phyloP scores from a whole-genome alignment of 37 sponge, comb jelly and placozoan species.

The Ianthella basta region DNA sequence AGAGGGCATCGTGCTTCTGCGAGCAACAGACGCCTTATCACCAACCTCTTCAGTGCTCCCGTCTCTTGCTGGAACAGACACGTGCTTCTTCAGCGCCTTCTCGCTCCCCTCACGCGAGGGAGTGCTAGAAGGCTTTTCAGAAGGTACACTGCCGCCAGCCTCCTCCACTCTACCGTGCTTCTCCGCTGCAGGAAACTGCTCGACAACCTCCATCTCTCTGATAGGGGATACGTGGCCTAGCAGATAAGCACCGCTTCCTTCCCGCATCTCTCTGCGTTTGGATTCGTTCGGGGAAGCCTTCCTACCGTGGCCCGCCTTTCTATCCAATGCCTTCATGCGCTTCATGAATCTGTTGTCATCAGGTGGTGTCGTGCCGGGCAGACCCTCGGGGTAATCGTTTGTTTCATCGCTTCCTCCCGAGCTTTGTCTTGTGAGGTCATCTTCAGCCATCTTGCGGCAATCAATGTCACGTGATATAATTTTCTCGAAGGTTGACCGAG shows the following conservation, averaged over 20 bases:
- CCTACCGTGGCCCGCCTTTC: neutral
- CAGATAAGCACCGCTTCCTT: neutral
- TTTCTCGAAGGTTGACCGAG: neutral
- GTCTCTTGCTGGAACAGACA: too few species aligned
- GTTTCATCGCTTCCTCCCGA: neutral
- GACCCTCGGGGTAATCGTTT: constrained; percentile 16
- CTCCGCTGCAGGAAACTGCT: neutral
- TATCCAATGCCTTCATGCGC: neutral
- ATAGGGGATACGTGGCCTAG: neutral
- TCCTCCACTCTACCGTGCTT: too few species aligned
- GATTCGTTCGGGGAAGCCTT: constrained; percentile 22
- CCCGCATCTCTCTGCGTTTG: neutral
- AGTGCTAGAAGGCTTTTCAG: too few species aligned
- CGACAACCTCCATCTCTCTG: neutral
- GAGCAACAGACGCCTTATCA: too few species aligned
- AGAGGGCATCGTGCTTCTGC: too few species aligned
- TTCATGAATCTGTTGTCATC: constrained; percentile 4
- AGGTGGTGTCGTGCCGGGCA: constrained; percentile 31
- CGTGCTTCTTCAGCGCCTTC: too few species aligned
- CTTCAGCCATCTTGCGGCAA: constrained; percentile 18
- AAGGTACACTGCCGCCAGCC: too few species aligned
- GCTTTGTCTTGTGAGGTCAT: neutral
- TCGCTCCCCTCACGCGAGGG: too few species aligned
- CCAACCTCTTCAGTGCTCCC: too few species aligned
- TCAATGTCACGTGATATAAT: neutral